Base-by-base conservation (phyloP, 1,140 invertebrate species). In the Papilio helenus region DNA sequence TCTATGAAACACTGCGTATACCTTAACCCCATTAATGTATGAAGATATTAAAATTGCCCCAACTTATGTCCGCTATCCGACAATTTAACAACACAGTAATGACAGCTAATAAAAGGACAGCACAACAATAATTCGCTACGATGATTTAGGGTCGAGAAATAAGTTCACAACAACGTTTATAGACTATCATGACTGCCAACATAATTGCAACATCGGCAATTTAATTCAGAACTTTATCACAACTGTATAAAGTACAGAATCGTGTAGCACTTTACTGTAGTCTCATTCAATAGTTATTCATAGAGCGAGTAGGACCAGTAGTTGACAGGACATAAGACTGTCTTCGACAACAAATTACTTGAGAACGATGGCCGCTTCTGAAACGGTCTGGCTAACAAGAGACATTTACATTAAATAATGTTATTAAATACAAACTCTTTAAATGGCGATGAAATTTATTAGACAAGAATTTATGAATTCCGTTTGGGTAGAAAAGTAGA, bases 91-190 rank as follows among this genome's bases (percentile, higher is more conserved):
- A 86, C 77, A 79, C 81, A 79, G 80, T 83, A 71, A 76, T 74
- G 72, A 74, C 65, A 72, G 79, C 51, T 82, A 86, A 86, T 84
- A 86, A 84, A 83, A 82, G 81, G 77, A 81, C 76, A 81, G 73
- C 81, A 80, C 80, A 80, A 83, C 76, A 81, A 82, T 81, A 82
- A 81, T 84, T 80, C 81, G 72, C 80, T 46, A 58, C 77, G 58
- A 84, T 86, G 84, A 85, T 86, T 86, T 86, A 86, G 84, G 85
- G 81, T 82, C 80, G 85, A 81, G 81, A 84, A 86, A 80, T 78
- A 79, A 81, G 58, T 83, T 82, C 79, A 76, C 79, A 83, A 81
- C 34, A 86, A 79, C 82, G 79, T 84, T 86, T 82, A 82, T 80
- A 76, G 51, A 79, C 80, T 79, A 79, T 14, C 74, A 72, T 26